Evolutionary conservation across 2,888 invertebrate genomes (phyloP), one percentile per base, ranked within the genome.

Genomic region (Nasonia oneida): DNA sequence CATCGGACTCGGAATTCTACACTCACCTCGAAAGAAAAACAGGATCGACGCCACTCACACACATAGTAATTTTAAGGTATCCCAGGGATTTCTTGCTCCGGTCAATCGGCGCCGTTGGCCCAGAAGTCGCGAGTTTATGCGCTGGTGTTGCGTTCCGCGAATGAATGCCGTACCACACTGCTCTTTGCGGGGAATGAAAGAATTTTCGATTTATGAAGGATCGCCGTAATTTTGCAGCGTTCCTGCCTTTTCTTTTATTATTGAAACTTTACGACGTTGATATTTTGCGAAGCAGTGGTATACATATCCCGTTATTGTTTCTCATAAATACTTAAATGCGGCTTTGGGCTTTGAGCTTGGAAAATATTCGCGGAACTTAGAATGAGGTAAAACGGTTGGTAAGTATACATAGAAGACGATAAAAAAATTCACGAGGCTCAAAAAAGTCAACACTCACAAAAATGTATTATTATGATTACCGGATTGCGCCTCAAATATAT

Each of bases 31-130:
- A 39, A 14, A 74, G 12, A 57, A 57, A 81, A 73, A 81, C 33
- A 74, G 61, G 53, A 64, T 53, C 42, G 81, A 81, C 23, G 37
- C 15, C 12, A 15, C 3, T 15, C 64, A 18, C 18, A 18, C n/a
- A 15, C 53, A 50, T 79, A 39, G 78, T 78, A 61, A 78, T 78
- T 78, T 61, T 64, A 67, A 67, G 67, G 29, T 79, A 79, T 79
- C 23, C 70, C 50, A 4, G 64, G 64, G 64, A 39, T 42, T 64
- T 61, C 3, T 5, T 47, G 12, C 67, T 47, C 12, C 37, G 39
- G 37, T 64, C 23, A 37, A 33, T 37, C 33, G 18, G 57, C 15
- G 23, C 64, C n/a, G 18, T 39, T 39, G 14, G 23, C 50, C 23
- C 15, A 53, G 23, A 29, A 67, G 67, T 74, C 47, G 50, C 50